Evolutionary conservation across 2,888 invertebrate species (phyloP).

Genomic region (Cosmia pyralina): DNA sequence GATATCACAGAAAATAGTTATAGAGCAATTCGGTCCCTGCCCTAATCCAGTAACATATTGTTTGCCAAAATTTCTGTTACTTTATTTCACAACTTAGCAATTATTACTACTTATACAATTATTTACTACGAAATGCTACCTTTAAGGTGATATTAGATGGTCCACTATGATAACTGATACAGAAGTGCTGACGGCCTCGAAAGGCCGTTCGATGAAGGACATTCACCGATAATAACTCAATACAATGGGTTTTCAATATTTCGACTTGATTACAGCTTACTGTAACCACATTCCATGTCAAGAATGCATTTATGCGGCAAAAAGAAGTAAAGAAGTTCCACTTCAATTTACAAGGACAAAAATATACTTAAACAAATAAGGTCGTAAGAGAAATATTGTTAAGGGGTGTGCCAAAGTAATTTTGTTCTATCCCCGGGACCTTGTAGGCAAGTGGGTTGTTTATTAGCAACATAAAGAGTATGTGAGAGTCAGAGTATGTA

Average conservation of each 20-base stretch:
- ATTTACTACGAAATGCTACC: conserved; percentile 31
- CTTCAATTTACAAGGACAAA: background rate
- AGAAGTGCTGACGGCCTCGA: conserved; percentile 36
- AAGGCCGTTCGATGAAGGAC: conserved; percentile 56
- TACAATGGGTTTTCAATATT: conserved; percentile 62
- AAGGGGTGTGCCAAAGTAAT: background rate
- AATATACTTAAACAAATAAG: background rate
- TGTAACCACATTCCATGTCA: conserved; percentile 57
- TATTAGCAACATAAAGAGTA: background rate
- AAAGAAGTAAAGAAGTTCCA: conserved; percentile 21
- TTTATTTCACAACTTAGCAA: background rate
- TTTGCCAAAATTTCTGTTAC: background rate
- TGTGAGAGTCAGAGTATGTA: too few species aligned
- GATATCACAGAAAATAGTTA: too few species aligned
- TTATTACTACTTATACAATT: background rate
- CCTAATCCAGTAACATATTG: background rate
- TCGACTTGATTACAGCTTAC: conserved; percentile 44
- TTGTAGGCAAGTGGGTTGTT: background rate
- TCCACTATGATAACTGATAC: conserved; percentile 25
- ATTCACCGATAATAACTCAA: conserved; percentile 50
- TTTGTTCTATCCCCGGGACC: background rate
- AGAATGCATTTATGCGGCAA: conserved; percentile 50
- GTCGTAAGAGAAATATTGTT: background rate
- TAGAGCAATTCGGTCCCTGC: background rate
- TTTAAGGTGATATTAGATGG: conserved; percentile 16